These are phyloP conservation scores for Saxidomus purpurata DNA, from an alignment of 1,140 invertebrate genomes.

Conservation along the genomic window DNA sequence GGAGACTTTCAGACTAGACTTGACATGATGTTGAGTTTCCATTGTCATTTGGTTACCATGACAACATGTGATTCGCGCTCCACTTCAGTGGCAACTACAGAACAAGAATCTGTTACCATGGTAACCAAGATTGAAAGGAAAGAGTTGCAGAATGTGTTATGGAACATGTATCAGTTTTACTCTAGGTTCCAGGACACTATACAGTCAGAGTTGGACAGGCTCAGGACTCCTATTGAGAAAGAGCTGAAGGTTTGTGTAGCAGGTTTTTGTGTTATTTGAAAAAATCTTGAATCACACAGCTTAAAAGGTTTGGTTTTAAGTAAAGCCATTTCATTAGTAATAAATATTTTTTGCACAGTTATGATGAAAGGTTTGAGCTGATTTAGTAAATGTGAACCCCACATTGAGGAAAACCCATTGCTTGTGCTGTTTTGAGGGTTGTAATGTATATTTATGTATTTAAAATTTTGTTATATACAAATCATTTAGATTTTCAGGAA, in stretches of 20 bases:
- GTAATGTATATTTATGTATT: too few species aligned
- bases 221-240: conserved; percentile 93
- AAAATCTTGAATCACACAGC: too few species aligned
- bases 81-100: conserved; percentile 34
- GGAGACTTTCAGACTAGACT: conserved; percentile 94
- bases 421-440: too few species aligned
- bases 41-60: conserved; percentile 91
- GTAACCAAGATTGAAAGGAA: not conserved
- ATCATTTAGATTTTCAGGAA: not conserved
- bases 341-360: too few species aligned
- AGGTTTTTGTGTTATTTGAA: not conserved
- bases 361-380: too few species aligned
- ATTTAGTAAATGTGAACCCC: too few species aligned
- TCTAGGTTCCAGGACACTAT: conserved; percentile 92
- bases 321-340: too few species aligned
- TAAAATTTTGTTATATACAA: too few species aligned
- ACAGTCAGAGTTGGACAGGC: conserved; percentile 89
- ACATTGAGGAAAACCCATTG: too few species aligned
- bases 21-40: conserved; percentile 92
- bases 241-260: conserved; percentile 90
- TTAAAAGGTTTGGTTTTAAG: too few species aligned
- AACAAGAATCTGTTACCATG: not conserved
- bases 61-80: conserved; percentile 83
- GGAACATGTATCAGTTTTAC: conserved; percentile 96
- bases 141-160: conserved; percentile 88